Evolutionary conservation across 2,888 invertebrate genomes (phyloP).

Genomic region (Agrochola lota): DNA sequence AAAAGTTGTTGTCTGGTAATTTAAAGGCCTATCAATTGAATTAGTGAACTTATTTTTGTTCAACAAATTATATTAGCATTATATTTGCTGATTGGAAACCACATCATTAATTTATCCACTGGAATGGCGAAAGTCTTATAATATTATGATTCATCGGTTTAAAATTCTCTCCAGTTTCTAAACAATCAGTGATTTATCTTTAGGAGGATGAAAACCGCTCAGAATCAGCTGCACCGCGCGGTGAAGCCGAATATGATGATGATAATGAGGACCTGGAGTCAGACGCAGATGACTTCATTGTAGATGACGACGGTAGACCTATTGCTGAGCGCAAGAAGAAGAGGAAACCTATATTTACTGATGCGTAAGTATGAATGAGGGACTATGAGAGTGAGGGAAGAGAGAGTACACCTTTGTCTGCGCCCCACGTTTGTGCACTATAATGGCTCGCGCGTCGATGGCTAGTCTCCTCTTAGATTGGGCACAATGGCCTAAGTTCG

Average conservation of each 20-base stretch:
- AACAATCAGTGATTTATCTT: not conserved
- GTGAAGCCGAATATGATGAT: conserved; percentile 93
- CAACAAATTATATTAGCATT: not conserved
- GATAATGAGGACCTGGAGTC: conserved; percentile 95
- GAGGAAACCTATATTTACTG: conserved; percentile 95
- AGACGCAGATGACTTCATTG: conserved; percentile 99
- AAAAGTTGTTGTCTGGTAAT: not conserved
- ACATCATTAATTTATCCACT: not conserved
- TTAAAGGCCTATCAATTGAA: not conserved
- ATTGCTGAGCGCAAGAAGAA: conserved; percentile 95
- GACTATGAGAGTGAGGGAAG: too few relatives aligned
- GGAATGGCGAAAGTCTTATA: not conserved
- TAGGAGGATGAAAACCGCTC: conserved; percentile 95
- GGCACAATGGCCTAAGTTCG: too few relatives aligned
- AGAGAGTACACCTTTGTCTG: too few relatives aligned
- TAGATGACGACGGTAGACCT: conserved; percentile 98
- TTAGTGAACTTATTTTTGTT: not conserved
- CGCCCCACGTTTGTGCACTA: too few relatives aligned
- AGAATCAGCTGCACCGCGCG: conserved; percentile 92
- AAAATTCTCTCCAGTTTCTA: not conserved
- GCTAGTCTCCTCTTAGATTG: too few relatives aligned
- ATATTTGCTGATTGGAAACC: not conserved
- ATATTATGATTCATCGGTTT: conserved; percentile 2
- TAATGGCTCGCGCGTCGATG: too few relatives aligned
- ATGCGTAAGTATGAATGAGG: conserved; percentile 92